Evolutionary conservation across 2,888 invertebrate species (phyloP), one percentile per base, ranked within the genome.

Genomic region (Heliconius cydno): DNA sequence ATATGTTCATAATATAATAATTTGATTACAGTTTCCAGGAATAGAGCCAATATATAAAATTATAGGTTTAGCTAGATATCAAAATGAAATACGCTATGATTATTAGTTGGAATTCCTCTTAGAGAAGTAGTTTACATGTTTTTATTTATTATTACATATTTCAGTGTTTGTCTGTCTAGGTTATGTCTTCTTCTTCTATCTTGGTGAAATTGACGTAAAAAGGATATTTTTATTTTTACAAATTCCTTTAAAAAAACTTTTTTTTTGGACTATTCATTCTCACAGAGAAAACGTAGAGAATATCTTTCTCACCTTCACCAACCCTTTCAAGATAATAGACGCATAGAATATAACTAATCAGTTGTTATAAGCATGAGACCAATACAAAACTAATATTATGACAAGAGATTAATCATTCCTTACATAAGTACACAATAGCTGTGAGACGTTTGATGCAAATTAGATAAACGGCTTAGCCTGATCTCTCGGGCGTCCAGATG

Each of bases 381-480:
- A 25, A n/a, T n/a, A 34, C 60, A 73, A 60, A 34, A 38, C 15
- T 60, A 38, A 73, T 60, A 73, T 73, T 73, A 34, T 60, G 60
- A 60, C 34, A 60, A 57, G 15, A 60, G 25, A 60, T 34, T 60
- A 25, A 73, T 34, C 60, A 34, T 60, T 57, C 34, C 9, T n/a
- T 60, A 60, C 30, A 73, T 30, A 34, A 60, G 73, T 73, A 60
- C 46, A 73, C 73, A 73, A 52, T 60, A 60, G 34, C 73, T 34
- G 7, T 57, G 73, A 73, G 73, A 60, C 57, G 30, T 72, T 52
- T 57, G 72, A 52, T 73, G 57, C 73, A 73, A 73, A 30, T 73
- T 57, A 73, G 60, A 73, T 73, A 25, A 57, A 52, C n/a, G 57
- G 38, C 52, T 72, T 72, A 72, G 30, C 30, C 22, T 72, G 72